Percentiles rank a stretch among this genome's conserved stretches.
phyloP scores from a whole-genome alignment of 1,140 invertebrate genomes.

The Himalopsyche phryganea region DNA sequence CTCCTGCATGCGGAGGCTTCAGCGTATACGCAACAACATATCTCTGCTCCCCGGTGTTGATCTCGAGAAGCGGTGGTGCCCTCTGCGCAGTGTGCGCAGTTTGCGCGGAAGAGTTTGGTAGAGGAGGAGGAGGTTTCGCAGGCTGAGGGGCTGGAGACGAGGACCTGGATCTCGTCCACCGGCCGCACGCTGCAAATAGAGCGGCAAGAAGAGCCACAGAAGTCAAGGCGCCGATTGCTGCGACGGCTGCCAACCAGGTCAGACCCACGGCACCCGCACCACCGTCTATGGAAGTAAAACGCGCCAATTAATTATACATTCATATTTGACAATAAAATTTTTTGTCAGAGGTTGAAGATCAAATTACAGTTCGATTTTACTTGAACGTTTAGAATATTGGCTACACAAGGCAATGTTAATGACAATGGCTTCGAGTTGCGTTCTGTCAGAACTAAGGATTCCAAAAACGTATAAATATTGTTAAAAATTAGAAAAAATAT shows the following conservation, averaged over 20 bases:
- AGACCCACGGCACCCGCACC: slow-evolving; percentile 58
- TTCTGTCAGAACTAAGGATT: no score
- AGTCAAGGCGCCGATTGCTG: slow-evolving; percentile 58
- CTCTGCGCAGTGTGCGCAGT: slow-evolving; percentile 31
- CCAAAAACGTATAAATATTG: no score
- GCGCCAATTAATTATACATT: no score
- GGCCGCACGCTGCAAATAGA: slow-evolving; percentile 41
- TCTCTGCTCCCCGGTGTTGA: slow-evolving; percentile 57
- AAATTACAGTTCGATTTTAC: no score
- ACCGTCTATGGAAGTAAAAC: slow-evolving; percentile 52
- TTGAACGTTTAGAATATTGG: no score
- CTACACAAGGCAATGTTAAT: no score
- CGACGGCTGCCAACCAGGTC: slow-evolving; percentile 57
- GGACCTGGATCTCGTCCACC: slow-evolving; percentile 38
- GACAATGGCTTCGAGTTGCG: no score
- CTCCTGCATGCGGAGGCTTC: slow-evolving; percentile 46
- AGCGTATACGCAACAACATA: slow-evolving; percentile 59
- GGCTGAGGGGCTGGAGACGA: slow-evolving; percentile 35
- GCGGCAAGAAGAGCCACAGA: slow-evolving; percentile 61
- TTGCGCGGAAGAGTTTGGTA: slow-evolving; percentile 39
- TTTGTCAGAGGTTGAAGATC: no score
- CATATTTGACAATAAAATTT: no score
- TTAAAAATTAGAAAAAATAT: no score
- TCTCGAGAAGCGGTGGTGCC: slow-evolving; percentile 51
- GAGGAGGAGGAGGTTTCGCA: slow-evolving; percentile 36